Base-by-base conservation (phyloP, 2,113 vertebrate genomes). In the Pangasianodon gigas region DNA sequence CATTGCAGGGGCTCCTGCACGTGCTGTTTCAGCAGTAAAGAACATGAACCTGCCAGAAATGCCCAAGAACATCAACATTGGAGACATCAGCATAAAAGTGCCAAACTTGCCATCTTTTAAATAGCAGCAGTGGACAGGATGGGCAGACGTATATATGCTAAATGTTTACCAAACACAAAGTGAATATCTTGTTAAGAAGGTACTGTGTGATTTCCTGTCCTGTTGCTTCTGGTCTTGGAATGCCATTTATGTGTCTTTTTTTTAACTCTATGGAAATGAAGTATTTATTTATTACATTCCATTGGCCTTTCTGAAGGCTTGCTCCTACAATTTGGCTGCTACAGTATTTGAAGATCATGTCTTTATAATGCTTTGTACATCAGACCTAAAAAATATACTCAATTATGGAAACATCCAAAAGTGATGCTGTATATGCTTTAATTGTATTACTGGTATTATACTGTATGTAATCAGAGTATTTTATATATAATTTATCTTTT, bases 11-110 rank as follows among this genome's bases (percentile, higher is more conserved):
- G 98, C 98, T 91, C 98, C 98, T 94, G 98, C 98, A 94, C 97
- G 98, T 93, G 98, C 98, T 89, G 98, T 99, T 92, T 99, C 98
- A 92, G 98, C 98, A 93, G 98, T 99, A 95, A 99, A 99, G 98
- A 99, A 99, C 97, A 99, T 99, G 97, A 99, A 99, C 93, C 97
- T 99, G 90, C 98, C 98, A 92, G 98, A 99, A 96, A 99, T 99
- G 95, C 98, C 98, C 96, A 97, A 98, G 97, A 99, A 99, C 97
- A 99, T 99, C 97, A 99, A 99, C 97, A 99, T 99, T 96, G 98
- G 98, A 95, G 98, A 99, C 97, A 99, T 99, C 97, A 99, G 98
- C 98, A 99, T 99, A 97, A 99, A 99, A 99, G 98, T 99, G 97
- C 98, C 98, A 98, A 99, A 99, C 95, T 96, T 99, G 94, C 97